Percentiles rank a stretch among this genome's conserved stretches.
Conservation (phyloP, 2,888 invertebrate species). For the Alcis repandata region DNA sequence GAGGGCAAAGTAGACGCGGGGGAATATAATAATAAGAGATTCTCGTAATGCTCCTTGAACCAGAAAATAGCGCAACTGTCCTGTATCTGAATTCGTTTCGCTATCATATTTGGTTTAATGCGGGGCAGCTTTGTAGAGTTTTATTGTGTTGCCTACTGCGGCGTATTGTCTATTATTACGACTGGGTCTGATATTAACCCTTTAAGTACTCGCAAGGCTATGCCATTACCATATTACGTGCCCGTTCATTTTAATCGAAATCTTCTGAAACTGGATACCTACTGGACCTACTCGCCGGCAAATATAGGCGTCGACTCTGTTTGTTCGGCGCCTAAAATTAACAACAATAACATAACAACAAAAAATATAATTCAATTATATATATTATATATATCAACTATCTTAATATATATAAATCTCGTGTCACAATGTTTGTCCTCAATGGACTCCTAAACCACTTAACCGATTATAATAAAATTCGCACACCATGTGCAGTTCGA, state of each 20-base stretch:
- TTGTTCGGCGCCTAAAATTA: background rate
- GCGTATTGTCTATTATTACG: slow-evolving; percentile 37
- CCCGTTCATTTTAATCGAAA: background rate
- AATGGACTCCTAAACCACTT: too few species aligned
- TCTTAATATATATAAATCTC: too few species aligned
- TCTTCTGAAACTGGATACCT: background rate
- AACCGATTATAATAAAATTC: too few species aligned
- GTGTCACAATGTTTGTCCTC: too few species aligned
- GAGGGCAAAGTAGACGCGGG: slow-evolving; percentile 47
- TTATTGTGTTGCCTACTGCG: slow-evolving; percentile 29
- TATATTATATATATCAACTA: too few species aligned
- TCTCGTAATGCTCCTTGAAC: slow-evolving; percentile 54
- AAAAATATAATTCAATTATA: too few species aligned
- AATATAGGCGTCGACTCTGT: background rate
- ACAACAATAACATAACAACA: too few species aligned
- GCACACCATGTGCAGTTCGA: too few species aligned
- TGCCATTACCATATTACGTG: slow-evolving; percentile 11
- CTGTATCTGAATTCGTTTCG: slow-evolving; percentile 55
- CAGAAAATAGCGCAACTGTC: slow-evolving; percentile 64
- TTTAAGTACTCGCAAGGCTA: background rate
- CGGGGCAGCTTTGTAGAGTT: slow-evolving; percentile 39
- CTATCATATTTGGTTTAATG: slow-evolving; percentile 47
- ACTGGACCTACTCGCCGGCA: background rate
- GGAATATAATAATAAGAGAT: slow-evolving; percentile 61
- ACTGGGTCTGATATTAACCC: slow-evolving; percentile 8